Base-by-base conservation (phyloP, 2,113 vertebrate species). In the Thamnophis sirtalis region DNA sequence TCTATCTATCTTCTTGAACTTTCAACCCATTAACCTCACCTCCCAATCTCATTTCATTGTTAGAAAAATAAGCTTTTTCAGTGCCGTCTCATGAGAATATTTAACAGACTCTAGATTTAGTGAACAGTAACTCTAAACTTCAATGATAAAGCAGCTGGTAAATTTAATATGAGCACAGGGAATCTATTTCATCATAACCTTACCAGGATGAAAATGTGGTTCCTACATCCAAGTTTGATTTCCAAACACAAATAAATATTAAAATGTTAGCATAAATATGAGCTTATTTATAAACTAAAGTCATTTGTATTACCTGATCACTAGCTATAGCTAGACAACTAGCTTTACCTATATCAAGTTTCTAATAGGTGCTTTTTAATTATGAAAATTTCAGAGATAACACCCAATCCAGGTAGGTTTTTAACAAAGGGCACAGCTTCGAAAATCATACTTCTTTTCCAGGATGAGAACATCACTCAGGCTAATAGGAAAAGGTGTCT, bases 71-170 rank as follows among this genome's bases (percentile, higher is more conserved):
- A 91, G 86, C 43, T 56, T 87, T 48, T 60, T 63, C 48, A 26
- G 24, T 33, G 33, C 10, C 48, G 80, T 53, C 80, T 58, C 21
- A 26, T 38, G 58, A 91, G 38, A 28, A 63, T 68, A 92, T 96
- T 95, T 93, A 93, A 84, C 92, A 94, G 88, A 94, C 94, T 90
- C 21, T n/a, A 68, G 38, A 93, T 26, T 92, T 90, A 95, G 33
- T 95, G 68, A 90, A 92, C 21, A 92, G 89, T 93, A 43, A 96
- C 89, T 63, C 21, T 93, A 91, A 88, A 51, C 53, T 87, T 94
- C 89, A 95, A 93, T 93, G 89, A 95, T 89, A 95, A 92, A 60
- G 53, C 86, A 50, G 11, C 0, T 11, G 91, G 92, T 53, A 93
- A 96, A 93, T 38, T 28, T 28, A 84, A 43, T 92, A 86, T 51